These are phyloP conservation scores for Synaphobranchus kaupii DNA, from an alignment of 2,797 vertebrate species.

Conservation along the genomic window DNA sequence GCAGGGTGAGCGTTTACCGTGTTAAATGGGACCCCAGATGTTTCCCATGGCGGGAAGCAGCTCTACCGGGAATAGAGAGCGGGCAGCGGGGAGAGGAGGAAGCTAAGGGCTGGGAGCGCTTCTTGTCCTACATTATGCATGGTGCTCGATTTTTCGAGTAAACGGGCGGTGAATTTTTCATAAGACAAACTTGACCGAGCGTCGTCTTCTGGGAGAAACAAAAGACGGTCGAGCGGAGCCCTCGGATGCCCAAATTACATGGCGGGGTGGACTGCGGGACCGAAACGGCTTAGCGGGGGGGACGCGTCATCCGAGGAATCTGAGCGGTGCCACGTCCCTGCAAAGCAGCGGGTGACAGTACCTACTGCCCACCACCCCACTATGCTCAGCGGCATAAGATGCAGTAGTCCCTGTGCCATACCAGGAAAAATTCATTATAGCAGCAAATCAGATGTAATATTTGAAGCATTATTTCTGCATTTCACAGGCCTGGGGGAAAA, in stretches of 20 bases:
- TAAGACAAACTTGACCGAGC: slow-evolving; percentile 39
- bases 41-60: slow-evolving; percentile 39
- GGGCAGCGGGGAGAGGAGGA: neutral
- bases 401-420: neutral
- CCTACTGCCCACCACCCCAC: neutral
- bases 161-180: slow-evolving; percentile 54
- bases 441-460: neutral
- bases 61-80: slow-evolving; percentile 36
- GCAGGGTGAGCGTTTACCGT: slow-evolving; percentile 39
- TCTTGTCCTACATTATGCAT: slow-evolving; percentile 51
- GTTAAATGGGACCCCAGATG: slow-evolving; percentile 35
- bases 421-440: neutral
- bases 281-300: slow-evolving; percentile 23
- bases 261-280: neutral
- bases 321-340: neutral
- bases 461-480: neutral
- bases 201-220: slow-evolving; percentile 40
- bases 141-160: slow-evolving; percentile 44
- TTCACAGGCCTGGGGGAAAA: neutral
- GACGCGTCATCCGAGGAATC: slow-evolving; percentile 42
- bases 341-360: neutral
- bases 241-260: neutral
- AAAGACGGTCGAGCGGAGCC: slow-evolving; percentile 36
- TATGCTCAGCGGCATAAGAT: neutral
- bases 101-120: slow-evolving; percentile 23